phyloP scores from a whole-genome alignment of 2,113 vertebrate genomes.

The Pogonocichla stellata region DNA sequence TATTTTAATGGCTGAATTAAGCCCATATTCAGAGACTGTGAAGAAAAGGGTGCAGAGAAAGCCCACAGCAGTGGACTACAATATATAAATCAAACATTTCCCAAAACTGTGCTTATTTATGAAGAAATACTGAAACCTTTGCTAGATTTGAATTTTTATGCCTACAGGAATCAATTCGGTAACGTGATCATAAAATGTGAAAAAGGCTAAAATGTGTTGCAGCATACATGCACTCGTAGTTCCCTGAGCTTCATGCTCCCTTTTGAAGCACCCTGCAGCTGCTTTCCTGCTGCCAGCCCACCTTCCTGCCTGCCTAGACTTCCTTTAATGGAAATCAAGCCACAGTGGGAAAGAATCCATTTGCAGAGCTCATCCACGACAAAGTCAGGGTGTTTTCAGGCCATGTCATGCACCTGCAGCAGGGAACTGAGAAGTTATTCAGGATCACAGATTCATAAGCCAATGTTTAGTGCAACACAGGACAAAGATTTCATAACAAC shows the following conservation, averaged over 20 bases:
- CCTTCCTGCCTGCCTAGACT: not conserved
- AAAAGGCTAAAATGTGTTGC: not conserved
- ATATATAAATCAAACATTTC: not conserved
- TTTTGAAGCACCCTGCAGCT: not conserved
- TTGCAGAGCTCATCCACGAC: not conserved
- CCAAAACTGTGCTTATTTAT: not conserved
- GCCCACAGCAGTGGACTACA: not conserved
- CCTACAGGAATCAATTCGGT: not conserved
- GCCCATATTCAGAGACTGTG: not conserved
- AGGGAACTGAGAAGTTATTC: not conserved
- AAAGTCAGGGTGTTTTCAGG: not conserved
- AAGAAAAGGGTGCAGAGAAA: not conserved
- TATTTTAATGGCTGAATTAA: not conserved
- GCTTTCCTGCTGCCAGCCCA: not conserved
- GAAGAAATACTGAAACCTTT: not conserved
- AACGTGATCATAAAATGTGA: not conserved
- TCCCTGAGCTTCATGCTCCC: not conserved
- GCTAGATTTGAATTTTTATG: not conserved
- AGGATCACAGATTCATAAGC: not conserved
- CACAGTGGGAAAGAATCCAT: not conserved
- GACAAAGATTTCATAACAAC: constrained; percentile 49
- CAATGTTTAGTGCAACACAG: constrained; percentile 17
- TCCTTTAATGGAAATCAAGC: not conserved
- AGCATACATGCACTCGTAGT: not conserved
- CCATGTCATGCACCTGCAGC: not conserved